These are phyloP conservation scores for Phylloscopus whistleri DNA, from an alignment of 2,113 vertebrate species.

Conservation along the genomic window DNA sequence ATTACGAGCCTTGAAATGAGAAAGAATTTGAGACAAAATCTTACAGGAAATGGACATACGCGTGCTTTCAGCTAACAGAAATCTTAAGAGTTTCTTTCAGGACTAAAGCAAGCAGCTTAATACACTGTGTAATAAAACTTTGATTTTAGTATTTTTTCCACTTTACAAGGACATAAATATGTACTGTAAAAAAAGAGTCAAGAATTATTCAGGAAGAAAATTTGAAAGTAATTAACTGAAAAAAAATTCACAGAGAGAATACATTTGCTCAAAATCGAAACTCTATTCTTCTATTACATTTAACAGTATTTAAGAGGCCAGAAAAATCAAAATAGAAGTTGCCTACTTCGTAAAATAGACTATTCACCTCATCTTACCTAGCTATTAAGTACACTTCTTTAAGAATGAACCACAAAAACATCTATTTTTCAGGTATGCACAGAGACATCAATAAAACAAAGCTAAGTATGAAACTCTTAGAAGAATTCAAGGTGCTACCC, in stretches of 20 bases:
- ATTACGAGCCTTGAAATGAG: neutral
- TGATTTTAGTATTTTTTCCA: neutral
- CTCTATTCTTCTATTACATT: neutral
- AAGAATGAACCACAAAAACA: neutral
- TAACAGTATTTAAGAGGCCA: neutral
- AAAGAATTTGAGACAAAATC: neutral
- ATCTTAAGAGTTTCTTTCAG: neutral
- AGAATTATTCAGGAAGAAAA: neutral
- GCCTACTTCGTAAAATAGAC: neutral
- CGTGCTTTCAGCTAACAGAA: neutral
- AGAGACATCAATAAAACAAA: neutral
- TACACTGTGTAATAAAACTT: neutral
- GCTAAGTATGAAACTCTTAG: neutral
- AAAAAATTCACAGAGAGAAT: neutral
- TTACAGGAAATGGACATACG: neutral
- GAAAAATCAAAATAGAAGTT: neutral
- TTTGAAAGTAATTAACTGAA: neutral
- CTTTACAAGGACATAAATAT: neutral
- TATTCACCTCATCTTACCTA: neutral
- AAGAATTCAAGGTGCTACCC: neutral
- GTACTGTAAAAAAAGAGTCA: neutral
- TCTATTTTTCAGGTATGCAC: neutral
- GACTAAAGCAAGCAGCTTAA: neutral
- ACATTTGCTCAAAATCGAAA: neutral
- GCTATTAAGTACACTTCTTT: neutral